Evolutionary conservation across 2,113 vertebrate species (phyloP).

Genomic region (Engraulis encrasicolus): DNA sequence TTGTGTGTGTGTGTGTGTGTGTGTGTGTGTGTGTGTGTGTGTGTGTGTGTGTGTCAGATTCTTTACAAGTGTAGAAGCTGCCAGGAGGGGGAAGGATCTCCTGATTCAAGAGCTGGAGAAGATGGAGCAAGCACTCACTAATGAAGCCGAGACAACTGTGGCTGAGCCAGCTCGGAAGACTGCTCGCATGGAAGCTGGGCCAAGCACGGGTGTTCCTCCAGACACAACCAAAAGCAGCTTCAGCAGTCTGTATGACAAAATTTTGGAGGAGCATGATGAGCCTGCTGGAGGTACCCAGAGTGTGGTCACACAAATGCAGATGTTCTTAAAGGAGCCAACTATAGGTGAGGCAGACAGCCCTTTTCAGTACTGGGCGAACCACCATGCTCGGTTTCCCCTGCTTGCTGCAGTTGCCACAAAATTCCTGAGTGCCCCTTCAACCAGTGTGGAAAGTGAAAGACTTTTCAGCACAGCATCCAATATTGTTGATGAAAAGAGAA

Average conservation of each 20-base stretch:
- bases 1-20: too few species aligned
- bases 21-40: too few species aligned
- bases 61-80: too few species aligned
- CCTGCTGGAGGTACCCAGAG: background rate
- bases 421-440: slow-evolving; percentile 35
- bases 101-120: too few species aligned
- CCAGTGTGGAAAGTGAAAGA: slow-evolving; percentile 44
- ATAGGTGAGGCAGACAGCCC: too few species aligned
- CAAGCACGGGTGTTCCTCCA: background rate
- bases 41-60: too few species aligned
- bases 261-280: slow-evolving; percentile 28
- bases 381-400: slow-evolving; percentile 5
- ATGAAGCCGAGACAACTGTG: too few species aligned
- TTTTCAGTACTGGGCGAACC: slow-evolving; percentile 22
- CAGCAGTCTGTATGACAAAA: slow-evolving; percentile 24
- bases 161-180: too few species aligned
- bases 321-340: too few species aligned
- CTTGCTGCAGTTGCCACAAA: slow-evolving; percentile 26
- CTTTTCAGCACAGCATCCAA: slow-evolving; percentile 39
- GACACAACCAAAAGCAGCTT: slow-evolving; percentile 3
- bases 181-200: background rate
- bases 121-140: too few species aligned
- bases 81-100: too few species aligned
- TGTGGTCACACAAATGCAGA: too few species aligned
- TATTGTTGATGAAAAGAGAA: slow-evolving; percentile 43